phyloP scores from a whole-genome alignment of 2,113 vertebrate genomes.

The Caranx ignobilis region DNA sequence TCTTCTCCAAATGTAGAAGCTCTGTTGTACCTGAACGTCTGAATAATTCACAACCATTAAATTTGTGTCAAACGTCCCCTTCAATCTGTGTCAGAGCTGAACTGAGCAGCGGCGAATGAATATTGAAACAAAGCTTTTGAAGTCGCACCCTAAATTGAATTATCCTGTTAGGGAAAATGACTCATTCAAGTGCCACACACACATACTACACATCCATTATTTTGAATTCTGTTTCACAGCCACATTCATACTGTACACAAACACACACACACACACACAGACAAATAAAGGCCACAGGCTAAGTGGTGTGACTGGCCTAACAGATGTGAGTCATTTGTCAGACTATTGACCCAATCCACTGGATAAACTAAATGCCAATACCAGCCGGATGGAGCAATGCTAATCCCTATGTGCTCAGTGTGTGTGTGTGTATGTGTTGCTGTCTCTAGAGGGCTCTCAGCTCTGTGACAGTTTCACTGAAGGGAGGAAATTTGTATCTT shows the following conservation, averaged over 20 bases:
- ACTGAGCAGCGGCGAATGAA: constrained; percentile 33
- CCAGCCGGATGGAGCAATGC: constrained; percentile 24
- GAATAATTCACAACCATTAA: constrained; percentile 44
- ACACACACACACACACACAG: not conserved
- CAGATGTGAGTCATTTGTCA: constrained; percentile 56
- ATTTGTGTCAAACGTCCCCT: constrained; percentile 23
- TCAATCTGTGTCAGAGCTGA: not conserved
- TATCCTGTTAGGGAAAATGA: constrained; percentile 25
- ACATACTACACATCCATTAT: not conserved
- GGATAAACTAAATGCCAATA: constrained; percentile 58
- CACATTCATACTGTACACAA: not conserved
- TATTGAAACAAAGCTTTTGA: constrained; percentile 37
- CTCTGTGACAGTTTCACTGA: constrained; percentile 3
- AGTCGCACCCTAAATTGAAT: constrained; percentile 19
- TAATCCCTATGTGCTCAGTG: constrained; percentile 26
- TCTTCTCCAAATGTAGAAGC: not conserved
- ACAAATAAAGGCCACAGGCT: constrained; percentile 27
- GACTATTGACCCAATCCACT: constrained; percentile 44
- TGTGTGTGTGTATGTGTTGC: too few species aligned
- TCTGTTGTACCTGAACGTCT: constrained; percentile 11
- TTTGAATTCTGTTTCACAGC: not conserved
- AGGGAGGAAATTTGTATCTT: not conserved
- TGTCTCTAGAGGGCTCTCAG: not conserved
- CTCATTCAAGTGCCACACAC: not conserved
- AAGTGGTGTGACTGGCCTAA: constrained; percentile 29